These are phyloP conservation scores for Scalopus aquaticus DNA, from an alignment of 2,113 vertebrate genomes.

Conservation along the genomic window DNA sequence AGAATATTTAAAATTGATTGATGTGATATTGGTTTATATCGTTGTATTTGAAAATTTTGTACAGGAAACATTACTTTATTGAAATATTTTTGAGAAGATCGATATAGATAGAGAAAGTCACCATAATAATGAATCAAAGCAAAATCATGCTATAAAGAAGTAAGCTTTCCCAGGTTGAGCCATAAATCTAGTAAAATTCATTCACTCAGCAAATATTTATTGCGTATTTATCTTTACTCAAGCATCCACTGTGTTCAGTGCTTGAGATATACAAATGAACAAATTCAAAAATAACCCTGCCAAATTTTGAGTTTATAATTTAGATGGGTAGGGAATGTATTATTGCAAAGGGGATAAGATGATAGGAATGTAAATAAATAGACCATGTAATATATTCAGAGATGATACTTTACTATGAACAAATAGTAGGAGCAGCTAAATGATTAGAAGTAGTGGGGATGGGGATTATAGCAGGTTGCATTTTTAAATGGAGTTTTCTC, in stretches of 20 bases:
- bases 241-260: background rate
- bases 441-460: background rate
- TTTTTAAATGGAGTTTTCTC: background rate
- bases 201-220: background rate
- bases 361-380: background rate
- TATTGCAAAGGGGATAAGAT: background rate
- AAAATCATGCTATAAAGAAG: background rate
- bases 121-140: background rate
- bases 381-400: background rate
- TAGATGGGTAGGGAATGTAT: background rate
- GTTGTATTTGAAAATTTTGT: background rate
- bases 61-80: background rate
- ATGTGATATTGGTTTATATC: too few species aligned
- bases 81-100: background rate
- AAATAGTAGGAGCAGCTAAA: background rate
- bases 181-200: background rate
- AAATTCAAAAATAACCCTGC: background rate
- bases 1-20: background rate
- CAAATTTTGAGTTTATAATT: background rate
- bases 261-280: background rate
- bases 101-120: background rate
- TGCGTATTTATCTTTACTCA: background rate
- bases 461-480: background rate
- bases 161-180: background rate
- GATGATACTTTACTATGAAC: background rate